Evolutionary conservation across 64 coral and sea anemone species (phyloP).

Genomic region (Cladopsammia gracilis): DNA sequence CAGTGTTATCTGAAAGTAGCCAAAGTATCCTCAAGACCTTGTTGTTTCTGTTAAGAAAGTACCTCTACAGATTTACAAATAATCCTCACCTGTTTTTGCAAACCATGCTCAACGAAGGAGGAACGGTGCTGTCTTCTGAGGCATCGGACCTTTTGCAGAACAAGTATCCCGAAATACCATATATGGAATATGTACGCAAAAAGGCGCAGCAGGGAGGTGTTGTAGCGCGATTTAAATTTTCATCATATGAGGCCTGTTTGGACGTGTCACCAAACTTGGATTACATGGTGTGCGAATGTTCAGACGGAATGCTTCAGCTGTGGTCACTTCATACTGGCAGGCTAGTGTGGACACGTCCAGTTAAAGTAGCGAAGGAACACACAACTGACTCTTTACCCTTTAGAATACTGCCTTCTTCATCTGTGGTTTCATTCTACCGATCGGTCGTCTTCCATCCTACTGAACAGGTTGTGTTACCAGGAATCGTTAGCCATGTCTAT

Average conservation of each 20-base stretch:
- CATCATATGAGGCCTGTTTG: no score
- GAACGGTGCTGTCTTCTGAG: not conserved
- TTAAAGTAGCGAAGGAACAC: no score
- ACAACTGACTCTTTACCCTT: no score
- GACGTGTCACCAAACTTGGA: no score
- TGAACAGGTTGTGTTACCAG: not conserved
- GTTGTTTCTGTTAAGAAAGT: not conserved
- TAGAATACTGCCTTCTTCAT: no score
- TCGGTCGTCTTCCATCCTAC: constrained; percentile 1
- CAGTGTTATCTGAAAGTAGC: not conserved
- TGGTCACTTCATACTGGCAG: no score
- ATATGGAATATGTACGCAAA: constrained; percentile 7
- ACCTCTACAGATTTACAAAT: not conserved
- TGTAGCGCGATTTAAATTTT: no score
- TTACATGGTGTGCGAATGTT: no score
- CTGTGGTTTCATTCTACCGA: not conserved
- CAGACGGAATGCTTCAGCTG: no score
- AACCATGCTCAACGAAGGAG: constrained; percentile 7
- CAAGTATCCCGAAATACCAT: constrained; percentile 16
- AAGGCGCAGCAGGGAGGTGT: no score
- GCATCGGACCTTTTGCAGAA: not conserved
- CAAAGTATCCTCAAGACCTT: not conserved
- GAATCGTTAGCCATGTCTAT: not conserved
- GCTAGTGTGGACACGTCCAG: no score
- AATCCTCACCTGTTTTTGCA: not conserved